Conservation (phyloP, 1,140 invertebrate genomes). For the Bombus superbus region DNA sequence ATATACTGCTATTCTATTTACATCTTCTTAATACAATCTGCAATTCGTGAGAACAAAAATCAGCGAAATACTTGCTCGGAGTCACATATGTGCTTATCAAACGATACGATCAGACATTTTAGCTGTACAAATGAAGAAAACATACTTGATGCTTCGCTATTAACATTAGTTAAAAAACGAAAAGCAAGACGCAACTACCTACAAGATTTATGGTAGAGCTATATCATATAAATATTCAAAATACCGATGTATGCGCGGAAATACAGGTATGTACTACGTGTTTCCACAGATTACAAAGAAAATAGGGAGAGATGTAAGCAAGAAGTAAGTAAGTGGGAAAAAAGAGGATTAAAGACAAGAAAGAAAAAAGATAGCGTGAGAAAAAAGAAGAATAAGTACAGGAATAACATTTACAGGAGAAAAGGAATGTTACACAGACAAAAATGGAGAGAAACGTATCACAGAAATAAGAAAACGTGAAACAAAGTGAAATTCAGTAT, state of each 20-base stretch:
- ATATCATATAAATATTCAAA: background rate
- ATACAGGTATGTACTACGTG: background rate
- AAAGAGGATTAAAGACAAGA: background rate
- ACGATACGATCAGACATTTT: background rate
- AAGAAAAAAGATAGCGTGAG: background rate
- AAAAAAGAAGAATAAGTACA: background rate
- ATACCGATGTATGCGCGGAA: background rate
- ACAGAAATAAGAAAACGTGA: constrained; percentile 6
- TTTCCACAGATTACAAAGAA: background rate
- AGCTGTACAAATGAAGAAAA: background rate
- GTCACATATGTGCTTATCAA: background rate
- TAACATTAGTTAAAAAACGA: background rate
- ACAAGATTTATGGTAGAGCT: background rate
- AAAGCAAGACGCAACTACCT: background rate
- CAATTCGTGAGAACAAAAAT: background rate
- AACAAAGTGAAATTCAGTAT: background rate
- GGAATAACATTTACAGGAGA: background rate
- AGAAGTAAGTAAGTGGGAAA: background rate
- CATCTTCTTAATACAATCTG: background rate
- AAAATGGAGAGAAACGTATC: background rate
- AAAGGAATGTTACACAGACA: background rate
- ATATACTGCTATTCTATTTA: background rate
- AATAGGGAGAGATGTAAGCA: background rate
- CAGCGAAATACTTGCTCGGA: background rate
- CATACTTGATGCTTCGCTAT: too few relatives aligned